Evolutionary conservation across 2,113 vertebrate species (phyloP).

Genomic region (Mustela lutreola): DNA sequence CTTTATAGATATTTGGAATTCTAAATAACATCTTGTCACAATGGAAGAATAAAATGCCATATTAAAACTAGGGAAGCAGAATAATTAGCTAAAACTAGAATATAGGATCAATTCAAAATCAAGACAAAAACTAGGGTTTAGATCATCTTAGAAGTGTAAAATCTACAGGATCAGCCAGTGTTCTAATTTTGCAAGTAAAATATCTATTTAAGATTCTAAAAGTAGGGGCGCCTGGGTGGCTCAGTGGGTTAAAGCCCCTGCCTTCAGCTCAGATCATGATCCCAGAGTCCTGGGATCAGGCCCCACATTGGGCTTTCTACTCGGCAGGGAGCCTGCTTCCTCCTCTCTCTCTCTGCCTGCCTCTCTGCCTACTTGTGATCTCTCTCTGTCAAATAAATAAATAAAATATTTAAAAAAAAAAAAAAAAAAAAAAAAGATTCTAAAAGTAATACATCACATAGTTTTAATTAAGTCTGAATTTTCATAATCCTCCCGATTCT

Average conservation of each 20-base stretch:
- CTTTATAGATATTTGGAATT: neutral
- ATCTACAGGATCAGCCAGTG: neutral
- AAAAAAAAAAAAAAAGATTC: neutral
- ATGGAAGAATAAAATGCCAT: neutral
- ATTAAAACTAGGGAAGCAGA: neutral
- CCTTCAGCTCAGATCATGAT: too few species aligned
- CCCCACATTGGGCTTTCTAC: too few species aligned
- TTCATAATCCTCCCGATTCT: neutral
- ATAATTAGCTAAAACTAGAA: neutral
- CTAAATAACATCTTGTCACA: neutral
- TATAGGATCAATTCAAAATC: neutral
- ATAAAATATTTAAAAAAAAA: too few species aligned
- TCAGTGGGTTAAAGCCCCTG: too few species aligned
- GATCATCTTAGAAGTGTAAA: conserved; percentile 18
- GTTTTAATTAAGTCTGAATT: neutral
- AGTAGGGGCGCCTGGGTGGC: neutral
- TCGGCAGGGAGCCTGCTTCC: too few species aligned
- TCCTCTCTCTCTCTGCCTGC: too few species aligned
- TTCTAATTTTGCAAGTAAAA: conserved; percentile 46
- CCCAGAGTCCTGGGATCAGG: too few species aligned
- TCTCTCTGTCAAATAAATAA: too few species aligned
- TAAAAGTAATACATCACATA: neutral
- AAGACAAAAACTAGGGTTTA: conserved; percentile 36
- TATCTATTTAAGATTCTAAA: neutral
- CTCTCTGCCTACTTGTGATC: too few species aligned